Percentiles rank a stretch among this genome's conserved stretches.
Evolutionary conservation across 2,797 vertebrate genomes (phyloP).

Genomic region (Xyrichtys novacula): DNA sequence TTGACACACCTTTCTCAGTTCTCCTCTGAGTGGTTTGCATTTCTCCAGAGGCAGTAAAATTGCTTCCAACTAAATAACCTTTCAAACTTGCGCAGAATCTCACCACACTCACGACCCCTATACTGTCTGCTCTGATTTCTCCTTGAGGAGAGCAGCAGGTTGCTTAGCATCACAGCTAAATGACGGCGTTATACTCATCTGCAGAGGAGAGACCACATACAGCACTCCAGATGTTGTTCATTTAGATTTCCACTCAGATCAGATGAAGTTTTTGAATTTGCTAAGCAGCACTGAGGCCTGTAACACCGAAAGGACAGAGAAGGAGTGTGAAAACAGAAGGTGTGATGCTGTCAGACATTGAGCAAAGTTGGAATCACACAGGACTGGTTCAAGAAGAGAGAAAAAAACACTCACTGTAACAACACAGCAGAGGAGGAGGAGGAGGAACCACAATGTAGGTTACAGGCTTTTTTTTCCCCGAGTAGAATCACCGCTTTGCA

Average conservation of each 20-base stretch:
- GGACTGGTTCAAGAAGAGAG: slow-evolving; percentile 8
- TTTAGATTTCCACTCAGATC: slow-evolving; percentile 15
- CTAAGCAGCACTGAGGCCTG: slow-evolving; percentile 21
- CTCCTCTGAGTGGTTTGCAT: too few relatives aligned
- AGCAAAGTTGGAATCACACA: slow-evolving; percentile 18
- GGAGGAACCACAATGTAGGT: slow-evolving; percentile 10
- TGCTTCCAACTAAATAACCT: too few relatives aligned
- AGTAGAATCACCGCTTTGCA: slow-evolving; percentile 13
- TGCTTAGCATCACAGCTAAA: not conserved
- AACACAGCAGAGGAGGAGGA: slow-evolving; percentile 4
- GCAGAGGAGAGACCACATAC: not conserved
- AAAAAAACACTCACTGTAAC: slow-evolving; percentile 4
- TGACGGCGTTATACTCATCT: not conserved
- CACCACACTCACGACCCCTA: too few relatives aligned
- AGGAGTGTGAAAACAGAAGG: slow-evolving; percentile 23
- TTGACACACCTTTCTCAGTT: too few relatives aligned
- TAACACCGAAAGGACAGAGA: slow-evolving; percentile 10
- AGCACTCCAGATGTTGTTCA: slow-evolving; percentile 10
- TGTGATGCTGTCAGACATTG: slow-evolving; percentile 23
- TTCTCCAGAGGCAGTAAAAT: too few relatives aligned
- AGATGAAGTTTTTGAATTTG: slow-evolving; percentile 6
- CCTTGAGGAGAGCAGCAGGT: not conserved
- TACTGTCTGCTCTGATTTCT: too few relatives aligned
- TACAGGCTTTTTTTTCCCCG: slow-evolving; percentile 29
- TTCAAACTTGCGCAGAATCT: too few relatives aligned